Conservation (phyloP, 2,888 invertebrate species). For the Acanthosepion esculentum region DNA sequence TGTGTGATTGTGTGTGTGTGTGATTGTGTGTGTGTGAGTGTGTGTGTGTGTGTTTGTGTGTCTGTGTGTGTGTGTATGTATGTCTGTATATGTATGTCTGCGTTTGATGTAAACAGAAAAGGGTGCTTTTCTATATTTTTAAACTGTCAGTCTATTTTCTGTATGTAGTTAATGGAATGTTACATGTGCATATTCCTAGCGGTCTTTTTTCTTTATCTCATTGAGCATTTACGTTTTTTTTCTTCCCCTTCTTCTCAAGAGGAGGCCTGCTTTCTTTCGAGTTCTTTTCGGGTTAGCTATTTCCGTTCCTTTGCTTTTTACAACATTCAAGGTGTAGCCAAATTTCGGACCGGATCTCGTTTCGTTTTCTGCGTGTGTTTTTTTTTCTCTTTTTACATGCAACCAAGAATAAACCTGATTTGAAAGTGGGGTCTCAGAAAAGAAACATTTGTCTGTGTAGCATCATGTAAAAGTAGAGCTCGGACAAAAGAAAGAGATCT, state of each 20-base stretch:
- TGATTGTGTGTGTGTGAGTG: too few relatives aligned
- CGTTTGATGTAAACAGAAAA: too few relatives aligned
- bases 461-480: neutral
- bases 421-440: neutral
- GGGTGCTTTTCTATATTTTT: too few relatives aligned
- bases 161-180: too few relatives aligned
- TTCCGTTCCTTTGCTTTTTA: neutral
- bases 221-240: neutral
- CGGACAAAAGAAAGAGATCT: neutral
- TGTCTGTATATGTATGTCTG: too few relatives aligned
- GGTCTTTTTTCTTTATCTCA: neutral
- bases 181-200: too few relatives aligned
- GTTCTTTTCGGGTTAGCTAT: neutral
- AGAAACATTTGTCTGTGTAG: neutral
- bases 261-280: neutral
- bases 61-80: neutral
- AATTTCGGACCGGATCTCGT: neutral
- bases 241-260: neutral
- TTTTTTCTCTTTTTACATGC: neutral
- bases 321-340: neutral
- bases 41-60: too few relatives aligned
- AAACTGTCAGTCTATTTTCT: too few relatives aligned
- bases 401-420: neutral
- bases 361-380: neutral
- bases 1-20: too few relatives aligned